phyloP scores from a whole-genome alignment of 2,797 vertebrate species.

The Pseudochirops cupreus region DNA sequence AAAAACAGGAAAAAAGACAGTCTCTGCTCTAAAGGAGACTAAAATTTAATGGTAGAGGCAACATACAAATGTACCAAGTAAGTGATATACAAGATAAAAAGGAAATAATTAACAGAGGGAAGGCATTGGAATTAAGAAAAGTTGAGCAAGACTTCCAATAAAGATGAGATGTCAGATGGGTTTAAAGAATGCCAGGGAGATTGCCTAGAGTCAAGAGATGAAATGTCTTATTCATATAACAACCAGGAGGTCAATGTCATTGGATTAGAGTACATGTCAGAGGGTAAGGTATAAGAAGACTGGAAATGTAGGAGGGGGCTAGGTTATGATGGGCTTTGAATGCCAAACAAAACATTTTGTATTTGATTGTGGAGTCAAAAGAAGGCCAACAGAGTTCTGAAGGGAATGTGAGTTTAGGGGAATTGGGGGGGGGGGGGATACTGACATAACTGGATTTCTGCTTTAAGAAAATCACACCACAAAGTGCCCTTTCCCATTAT shows the following conservation, averaged over 20 bases:
- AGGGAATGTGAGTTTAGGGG: too few species aligned
- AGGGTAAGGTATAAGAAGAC: background rate
- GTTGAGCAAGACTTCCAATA: background rate
- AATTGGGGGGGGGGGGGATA: background rate
- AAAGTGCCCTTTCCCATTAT: background rate
- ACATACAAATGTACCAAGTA: background rate
- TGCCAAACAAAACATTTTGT: background rate
- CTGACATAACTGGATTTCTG: background rate
- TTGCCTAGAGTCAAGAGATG: background rate
- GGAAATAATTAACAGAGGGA: background rate
- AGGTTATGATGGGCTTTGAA: background rate
- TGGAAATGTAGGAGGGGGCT: background rate
- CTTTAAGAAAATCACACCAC: background rate
- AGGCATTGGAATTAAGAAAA: background rate
- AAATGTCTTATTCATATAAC: background rate
- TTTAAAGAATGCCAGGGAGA: background rate
- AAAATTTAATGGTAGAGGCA: background rate
- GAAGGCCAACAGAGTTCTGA: background rate
- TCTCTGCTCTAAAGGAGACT: background rate
- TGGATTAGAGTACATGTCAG: background rate
- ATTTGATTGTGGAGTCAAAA: background rate
- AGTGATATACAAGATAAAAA: background rate
- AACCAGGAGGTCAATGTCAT: background rate
- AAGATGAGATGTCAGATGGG: background rate
- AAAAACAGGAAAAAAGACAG: background rate